These are phyloP conservation scores for Microcebus lehilahytsara DNA, from an alignment of 2,113 vertebrate genomes.

Conservation along the genomic window DNA sequence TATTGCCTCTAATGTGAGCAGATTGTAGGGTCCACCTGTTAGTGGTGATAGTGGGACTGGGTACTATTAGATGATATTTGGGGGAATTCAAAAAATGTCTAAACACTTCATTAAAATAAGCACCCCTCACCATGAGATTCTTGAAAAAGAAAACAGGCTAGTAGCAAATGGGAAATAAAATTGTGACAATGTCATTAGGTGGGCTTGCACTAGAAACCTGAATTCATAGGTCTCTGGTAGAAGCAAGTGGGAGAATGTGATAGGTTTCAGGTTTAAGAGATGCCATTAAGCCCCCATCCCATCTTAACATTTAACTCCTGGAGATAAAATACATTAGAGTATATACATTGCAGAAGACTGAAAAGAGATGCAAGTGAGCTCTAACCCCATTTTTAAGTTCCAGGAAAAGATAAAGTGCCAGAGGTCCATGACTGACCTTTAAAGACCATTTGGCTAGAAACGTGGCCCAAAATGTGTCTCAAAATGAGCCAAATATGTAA, in stretches of 20 bases:
- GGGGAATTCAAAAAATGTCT: not conserved
- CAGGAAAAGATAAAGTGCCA: not conserved
- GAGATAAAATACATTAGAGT: not conserved
- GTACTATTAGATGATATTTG: not conserved
- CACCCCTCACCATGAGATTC: not conserved
- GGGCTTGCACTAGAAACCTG: not conserved
- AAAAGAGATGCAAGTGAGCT: not conserved
- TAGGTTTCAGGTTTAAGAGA: not conserved
- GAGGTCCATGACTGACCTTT: not conserved
- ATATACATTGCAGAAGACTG: not conserved
- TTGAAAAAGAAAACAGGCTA: not conserved
- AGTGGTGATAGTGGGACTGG: not conserved
- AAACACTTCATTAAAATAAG: not conserved
- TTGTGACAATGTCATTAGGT: not conserved
- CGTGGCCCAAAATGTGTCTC: not conserved
- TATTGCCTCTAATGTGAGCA: not conserved
- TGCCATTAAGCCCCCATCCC: not conserved
- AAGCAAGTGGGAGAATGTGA: not conserved
- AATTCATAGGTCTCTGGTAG: not conserved
- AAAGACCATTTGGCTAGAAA: not conserved
- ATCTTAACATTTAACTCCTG: not conserved
- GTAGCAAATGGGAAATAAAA: conserved; percentile 8
- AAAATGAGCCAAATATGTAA: not conserved
- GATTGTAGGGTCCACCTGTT: not conserved
- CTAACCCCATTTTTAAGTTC: not conserved